Evolutionary conservation across 2,888 invertebrate genomes (phyloP).

Genomic region (Pherbina coryleti): DNA sequence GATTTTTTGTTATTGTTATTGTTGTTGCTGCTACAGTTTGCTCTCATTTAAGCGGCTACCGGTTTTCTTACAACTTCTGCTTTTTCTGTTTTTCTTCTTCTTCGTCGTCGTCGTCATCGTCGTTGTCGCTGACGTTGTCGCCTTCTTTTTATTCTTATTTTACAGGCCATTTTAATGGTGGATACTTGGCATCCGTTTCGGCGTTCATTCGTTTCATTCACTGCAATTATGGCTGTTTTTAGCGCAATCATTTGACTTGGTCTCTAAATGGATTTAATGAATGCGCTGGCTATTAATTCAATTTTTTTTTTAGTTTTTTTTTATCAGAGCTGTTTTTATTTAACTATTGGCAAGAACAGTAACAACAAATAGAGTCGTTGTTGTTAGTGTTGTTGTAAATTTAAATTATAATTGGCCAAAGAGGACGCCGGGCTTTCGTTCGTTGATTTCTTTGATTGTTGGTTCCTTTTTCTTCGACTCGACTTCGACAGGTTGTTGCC

Average conservation of each 20-base stretch:
- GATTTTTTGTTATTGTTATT: slow-evolving; percentile 39
- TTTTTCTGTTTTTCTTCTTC: neutral
- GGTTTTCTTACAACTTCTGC: slow-evolving; percentile 47
- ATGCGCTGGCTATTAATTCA: slow-evolving; percentile 63
- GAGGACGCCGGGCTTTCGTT: neutral
- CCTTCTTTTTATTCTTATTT: slow-evolving; percentile 46
- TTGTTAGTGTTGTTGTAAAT: neutral
- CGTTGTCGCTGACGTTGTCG: neutral
- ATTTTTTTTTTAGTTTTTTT: slow-evolving; percentile 36
- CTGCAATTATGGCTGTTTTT: slow-evolving; percentile 62
- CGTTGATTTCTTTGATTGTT: neutral
- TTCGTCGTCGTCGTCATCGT: neutral
- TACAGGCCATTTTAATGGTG: slow-evolving; percentile 61
- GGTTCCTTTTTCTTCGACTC: neutral
- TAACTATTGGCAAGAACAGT: slow-evolving; percentile 6
- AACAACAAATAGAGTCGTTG: neutral
- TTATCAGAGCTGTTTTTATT: slow-evolving; percentile 9
- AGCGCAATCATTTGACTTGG: slow-evolving; percentile 64
- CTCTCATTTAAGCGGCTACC: slow-evolving; percentile 56
- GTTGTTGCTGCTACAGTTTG: slow-evolving; percentile 45
- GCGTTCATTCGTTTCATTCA: slow-evolving; percentile 42
- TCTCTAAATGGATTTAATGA: slow-evolving; percentile 67
- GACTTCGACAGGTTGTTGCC: slow-evolving; percentile 17
- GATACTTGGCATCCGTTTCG: slow-evolving; percentile 47
- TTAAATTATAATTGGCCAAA: neutral